These are phyloP conservation scores for Phenacoccus solenopsis DNA, from an alignment of 1,140 invertebrate genomes.

Conservation along the genomic window DNA sequence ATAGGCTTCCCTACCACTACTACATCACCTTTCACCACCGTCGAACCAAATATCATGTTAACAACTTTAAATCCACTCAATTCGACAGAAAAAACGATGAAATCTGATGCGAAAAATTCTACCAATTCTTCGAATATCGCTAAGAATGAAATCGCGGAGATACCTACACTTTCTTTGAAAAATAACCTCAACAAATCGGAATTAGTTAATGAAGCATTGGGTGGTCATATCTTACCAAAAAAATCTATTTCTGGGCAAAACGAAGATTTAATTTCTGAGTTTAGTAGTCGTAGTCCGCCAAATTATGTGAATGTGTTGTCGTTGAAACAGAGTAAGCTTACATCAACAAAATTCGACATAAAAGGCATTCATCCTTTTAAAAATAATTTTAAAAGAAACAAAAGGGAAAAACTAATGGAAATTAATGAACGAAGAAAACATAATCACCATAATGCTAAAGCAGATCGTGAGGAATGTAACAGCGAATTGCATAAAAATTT, in stretches of 20 bases:
- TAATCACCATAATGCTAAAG: too few relatives aligned
- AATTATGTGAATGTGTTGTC: not conserved
- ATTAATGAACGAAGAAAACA: too few relatives aligned
- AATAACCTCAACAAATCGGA: not conserved
- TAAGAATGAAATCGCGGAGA: too few relatives aligned
- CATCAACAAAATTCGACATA: not conserved
- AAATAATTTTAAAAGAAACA: too few relatives aligned
- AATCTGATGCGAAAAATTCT: not conserved
- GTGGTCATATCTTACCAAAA: slow-evolving; percentile 4
- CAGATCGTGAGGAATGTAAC: too few relatives aligned
- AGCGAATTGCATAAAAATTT: too few relatives aligned
- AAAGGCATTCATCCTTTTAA: not conserved
- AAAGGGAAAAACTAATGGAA: too few relatives aligned
- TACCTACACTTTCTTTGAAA: not conserved
- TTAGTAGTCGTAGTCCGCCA: not conserved
- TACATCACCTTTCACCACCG: too few relatives aligned
- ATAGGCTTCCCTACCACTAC: not conserved
- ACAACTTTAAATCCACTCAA: too few relatives aligned
- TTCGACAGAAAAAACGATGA: not conserved
- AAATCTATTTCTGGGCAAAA: slow-evolving; percentile 1
- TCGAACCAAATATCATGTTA: too few relatives aligned
- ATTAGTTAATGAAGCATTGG: not conserved
- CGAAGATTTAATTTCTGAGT: not conserved
- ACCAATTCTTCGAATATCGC: too few relatives aligned
- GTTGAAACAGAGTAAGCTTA: not conserved